Conservation (phyloP, 92 coral and sea anemone genomes). For the Porites rus region DNA sequence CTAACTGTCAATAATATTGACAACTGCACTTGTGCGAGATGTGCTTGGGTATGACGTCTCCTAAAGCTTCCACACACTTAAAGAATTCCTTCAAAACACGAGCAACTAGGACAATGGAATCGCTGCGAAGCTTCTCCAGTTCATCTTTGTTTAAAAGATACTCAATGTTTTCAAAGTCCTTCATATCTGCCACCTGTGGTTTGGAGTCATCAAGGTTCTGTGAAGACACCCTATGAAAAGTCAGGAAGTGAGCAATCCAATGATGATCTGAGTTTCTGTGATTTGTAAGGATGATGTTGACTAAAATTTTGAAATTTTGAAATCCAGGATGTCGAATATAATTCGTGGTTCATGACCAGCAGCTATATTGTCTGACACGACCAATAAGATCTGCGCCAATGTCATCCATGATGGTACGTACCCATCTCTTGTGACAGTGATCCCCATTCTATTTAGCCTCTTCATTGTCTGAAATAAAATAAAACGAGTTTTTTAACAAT, state of each 20-base stretch:
- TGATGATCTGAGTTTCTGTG: conserved; percentile 65
- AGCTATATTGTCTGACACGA: conserved; percentile 23
- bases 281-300: conserved; percentile 35
- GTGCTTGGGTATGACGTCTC: conserved; percentile 33
- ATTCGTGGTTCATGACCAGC: conserved; percentile 44
- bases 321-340: conserved; percentile 66
- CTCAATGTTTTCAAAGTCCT: conserved; percentile 56
- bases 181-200: conserved; percentile 28
- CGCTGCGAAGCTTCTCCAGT: conserved; percentile 35
- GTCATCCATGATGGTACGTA: conserved; percentile 61
- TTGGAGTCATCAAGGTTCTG: conserved; percentile 56
- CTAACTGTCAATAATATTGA: too few species aligned
- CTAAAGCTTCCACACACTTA: conserved; percentile 4
- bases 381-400: conserved; percentile 51
- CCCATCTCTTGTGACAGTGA: conserved; percentile 51
- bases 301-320: conserved; percentile 56
- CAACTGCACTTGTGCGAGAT: conserved; percentile 39
- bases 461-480: conserved; percentile 57
- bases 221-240: conserved; percentile 57
- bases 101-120: conserved; percentile 52
- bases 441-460: conserved; percentile 49
- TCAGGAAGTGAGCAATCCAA: conserved; percentile 61
- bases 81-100: conserved; percentile 51
- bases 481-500: too few species aligned
- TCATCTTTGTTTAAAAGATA: conserved; percentile 46